Percentiles rank a stretch among this genome's conserved stretches.
phyloP scores from a whole-genome alignment of 2,797 vertebrate species.

The Odontamblyopus lacepedii region DNA sequence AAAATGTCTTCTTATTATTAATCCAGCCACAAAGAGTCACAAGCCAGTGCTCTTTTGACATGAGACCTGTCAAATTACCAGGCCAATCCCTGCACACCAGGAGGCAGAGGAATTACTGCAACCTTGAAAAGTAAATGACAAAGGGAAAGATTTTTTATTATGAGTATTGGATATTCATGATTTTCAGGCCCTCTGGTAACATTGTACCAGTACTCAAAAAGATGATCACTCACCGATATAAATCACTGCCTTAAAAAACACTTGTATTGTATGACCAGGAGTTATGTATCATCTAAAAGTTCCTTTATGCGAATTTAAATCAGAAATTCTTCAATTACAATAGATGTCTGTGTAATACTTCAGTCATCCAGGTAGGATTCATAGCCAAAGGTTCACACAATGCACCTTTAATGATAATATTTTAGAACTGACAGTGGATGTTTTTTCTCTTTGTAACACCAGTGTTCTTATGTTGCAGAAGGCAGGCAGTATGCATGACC shows the following conservation, averaged over 20 bases:
- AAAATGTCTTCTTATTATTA: background rate
- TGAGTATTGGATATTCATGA: constrained; percentile 13
- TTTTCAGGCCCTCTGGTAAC: constrained; percentile 1
- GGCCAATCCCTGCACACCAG: background rate
- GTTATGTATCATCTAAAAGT: background rate
- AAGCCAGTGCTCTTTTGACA: background rate
- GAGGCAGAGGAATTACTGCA: background rate
- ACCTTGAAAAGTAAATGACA: constrained; percentile 7
- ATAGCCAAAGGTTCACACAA: too few relatives aligned
- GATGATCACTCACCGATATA: background rate
- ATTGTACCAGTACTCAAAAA: background rate
- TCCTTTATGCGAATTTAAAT: background rate
- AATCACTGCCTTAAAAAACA: background rate
- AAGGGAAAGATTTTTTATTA: constrained; percentile 17
- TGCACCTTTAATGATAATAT: background rate
- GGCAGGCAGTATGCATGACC: constrained; percentile 88
- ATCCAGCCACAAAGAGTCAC: background rate
- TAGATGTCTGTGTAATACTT: too few relatives aligned
- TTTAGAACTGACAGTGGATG: background rate
- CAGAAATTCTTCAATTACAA: background rate
- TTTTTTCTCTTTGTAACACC: background rate
- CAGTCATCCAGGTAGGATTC: too few relatives aligned
- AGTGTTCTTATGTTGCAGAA: constrained; percentile 75
- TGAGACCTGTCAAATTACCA: constrained; percentile 2
- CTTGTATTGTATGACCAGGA: too few relatives aligned